phyloP scores from a whole-genome alignment of 2,113 vertebrate species.

The Mastomys natalensis region DNA sequence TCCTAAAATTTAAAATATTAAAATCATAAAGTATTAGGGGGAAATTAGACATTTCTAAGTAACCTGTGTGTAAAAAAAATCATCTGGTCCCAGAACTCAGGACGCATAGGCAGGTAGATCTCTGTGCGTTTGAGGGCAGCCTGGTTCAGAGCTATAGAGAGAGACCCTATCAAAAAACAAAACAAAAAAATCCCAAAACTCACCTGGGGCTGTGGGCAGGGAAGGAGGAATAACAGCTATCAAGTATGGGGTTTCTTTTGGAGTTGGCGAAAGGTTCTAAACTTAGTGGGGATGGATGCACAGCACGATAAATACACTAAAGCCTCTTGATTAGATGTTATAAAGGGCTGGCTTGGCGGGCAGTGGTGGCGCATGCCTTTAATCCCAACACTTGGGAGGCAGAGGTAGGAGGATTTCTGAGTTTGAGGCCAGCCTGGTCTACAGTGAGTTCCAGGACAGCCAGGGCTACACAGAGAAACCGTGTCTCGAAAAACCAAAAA shows the following conservation, averaged over 20 bases:
- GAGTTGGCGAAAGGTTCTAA: background rate
- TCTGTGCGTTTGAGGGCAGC: background rate
- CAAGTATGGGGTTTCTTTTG: background rate
- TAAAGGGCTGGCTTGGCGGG: background rate
- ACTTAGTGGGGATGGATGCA: background rate
- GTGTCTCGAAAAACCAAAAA: too few species aligned
- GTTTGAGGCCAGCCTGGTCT: too few species aligned
- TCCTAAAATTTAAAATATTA: background rate
- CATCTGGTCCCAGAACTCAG: background rate
- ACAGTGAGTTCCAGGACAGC: too few species aligned
- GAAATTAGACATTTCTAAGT: background rate
- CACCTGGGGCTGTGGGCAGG: background rate
- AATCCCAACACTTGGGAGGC: too few species aligned
- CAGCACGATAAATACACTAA: background rate
- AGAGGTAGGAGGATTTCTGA: too few species aligned
- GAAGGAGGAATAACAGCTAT: background rate
- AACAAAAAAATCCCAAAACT: background rate
- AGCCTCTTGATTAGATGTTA: background rate
- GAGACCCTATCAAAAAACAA: background rate
- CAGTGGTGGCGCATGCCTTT: too few species aligned
- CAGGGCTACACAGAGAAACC: too few species aligned
- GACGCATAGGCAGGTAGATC: background rate
- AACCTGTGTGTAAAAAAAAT: background rate
- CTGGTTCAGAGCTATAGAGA: background rate
- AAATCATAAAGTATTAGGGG: background rate